A percentile compares a stretch with the other conserved stretches of the same genome.
Conservation (phyloP, 2,113 vertebrate species). For the Elanoides forficatus region DNA sequence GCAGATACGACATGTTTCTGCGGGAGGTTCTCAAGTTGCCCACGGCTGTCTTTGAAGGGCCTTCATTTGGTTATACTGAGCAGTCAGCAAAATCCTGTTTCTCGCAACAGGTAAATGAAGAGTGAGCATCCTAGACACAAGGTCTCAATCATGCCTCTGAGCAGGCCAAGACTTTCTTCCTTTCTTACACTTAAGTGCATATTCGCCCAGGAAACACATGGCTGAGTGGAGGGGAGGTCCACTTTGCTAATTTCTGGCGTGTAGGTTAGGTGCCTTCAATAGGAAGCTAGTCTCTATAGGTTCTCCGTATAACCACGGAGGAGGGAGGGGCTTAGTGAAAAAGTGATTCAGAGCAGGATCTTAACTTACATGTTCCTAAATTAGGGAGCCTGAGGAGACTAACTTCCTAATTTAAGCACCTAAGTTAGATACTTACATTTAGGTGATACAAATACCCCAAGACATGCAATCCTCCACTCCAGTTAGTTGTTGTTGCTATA, state of each 20-base stretch:
- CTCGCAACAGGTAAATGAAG: conserved; percentile 85
- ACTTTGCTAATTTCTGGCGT: background rate
- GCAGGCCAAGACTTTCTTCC: background rate
- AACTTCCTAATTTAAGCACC: background rate
- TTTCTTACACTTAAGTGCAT: background rate
- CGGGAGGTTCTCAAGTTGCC: conserved; percentile 94
- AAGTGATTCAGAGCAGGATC: background rate
- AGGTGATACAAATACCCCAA: background rate
- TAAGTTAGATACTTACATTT: background rate
- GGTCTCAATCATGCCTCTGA: background rate
- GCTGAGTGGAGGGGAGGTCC: background rate
- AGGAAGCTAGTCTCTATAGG: background rate
- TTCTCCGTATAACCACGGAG: background rate
- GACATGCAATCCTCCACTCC: background rate
- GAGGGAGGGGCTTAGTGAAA: background rate
- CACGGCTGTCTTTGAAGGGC: conserved; percentile 94
- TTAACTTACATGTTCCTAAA: background rate
- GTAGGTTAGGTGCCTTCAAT: background rate
- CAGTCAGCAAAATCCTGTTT: conserved; percentile 93
- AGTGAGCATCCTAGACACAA: background rate
- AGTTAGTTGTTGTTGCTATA: background rate
- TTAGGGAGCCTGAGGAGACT: background rate
- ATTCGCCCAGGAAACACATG: background rate
- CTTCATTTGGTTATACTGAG: conserved; percentile 96
- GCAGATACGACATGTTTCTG: conserved; percentile 93